Evolutionary conservation across 2,888 invertebrate genomes (phyloP).

Genomic region (Drosophila bunnanda): DNA sequence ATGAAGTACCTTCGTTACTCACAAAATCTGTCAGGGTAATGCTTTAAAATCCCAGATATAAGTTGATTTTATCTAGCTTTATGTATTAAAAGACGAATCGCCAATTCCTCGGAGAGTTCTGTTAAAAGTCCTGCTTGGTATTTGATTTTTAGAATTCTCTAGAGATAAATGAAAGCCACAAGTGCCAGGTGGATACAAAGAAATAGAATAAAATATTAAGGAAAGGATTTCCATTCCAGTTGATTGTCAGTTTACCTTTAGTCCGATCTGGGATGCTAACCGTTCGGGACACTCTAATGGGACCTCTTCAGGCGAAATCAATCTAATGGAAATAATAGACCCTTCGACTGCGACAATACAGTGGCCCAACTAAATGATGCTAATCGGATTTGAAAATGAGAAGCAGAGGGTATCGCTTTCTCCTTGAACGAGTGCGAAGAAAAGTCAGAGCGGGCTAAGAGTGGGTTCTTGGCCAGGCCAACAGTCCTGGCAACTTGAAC

Average conservation of each 20-base stretch:
- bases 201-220: slow-evolving; percentile 29
- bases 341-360: slow-evolving; percentile 53
- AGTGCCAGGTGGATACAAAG: slow-evolving; percentile 15
- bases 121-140: background rate
- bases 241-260: slow-evolving; percentile 32
- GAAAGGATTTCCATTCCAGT: slow-evolving; percentile 9
- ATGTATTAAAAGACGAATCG: background rate
- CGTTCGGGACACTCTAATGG: slow-evolving; percentile 41
- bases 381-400: slow-evolving; percentile 77
- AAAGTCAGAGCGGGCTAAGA: slow-evolving; percentile 46
- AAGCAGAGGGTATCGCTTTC: slow-evolving; percentile 43
- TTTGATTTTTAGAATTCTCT: background rate
- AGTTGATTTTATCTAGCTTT: background rate
- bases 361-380: slow-evolving; percentile 75
- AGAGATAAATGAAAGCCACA: background rate
- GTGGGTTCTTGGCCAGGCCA: slow-evolving; percentile 36
- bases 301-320: slow-evolving; percentile 55
- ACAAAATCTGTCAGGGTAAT: background rate
- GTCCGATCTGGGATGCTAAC: slow-evolving; percentile 7
- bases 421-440: slow-evolving; percentile 41
- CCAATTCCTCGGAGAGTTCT: background rate
- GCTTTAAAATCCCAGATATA: background rate
- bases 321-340: slow-evolving; percentile 72
- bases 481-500: slow-evolving; percentile 11
- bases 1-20: background rate